Conservation (phyloP, 2,113 vertebrate genomes). For the Cinclus cinclus region DNA sequence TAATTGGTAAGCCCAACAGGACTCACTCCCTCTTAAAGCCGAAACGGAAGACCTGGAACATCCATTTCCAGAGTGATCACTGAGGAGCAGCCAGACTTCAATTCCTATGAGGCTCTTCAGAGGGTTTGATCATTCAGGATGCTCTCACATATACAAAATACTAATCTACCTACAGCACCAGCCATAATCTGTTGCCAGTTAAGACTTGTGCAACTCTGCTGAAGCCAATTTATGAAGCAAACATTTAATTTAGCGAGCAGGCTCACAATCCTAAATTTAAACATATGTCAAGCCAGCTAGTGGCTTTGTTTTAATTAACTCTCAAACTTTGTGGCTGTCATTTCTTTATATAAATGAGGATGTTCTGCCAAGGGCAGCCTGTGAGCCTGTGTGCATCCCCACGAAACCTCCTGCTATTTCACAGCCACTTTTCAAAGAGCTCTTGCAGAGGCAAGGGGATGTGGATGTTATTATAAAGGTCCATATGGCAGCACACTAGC, state of each 20-base stretch:
- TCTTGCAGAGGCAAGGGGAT: slow-evolving; percentile 18
- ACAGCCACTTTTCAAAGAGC: slow-evolving; percentile 6
- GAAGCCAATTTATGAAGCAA: slow-evolving; percentile 47
- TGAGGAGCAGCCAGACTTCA: not conserved
- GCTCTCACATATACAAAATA: not conserved
- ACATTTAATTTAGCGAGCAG: slow-evolving; percentile 54
- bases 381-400: not conserved
- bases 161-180: not conserved
- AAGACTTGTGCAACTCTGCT: not conserved
- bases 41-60: not conserved
- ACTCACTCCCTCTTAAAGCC: not conserved
- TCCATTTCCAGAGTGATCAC: not conserved
- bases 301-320: slow-evolving; percentile 64
- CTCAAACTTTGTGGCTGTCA: slow-evolving; percentile 43
- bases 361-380: slow-evolving; percentile 53
- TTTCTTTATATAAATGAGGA: slow-evolving; percentile 43
- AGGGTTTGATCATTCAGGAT: not conserved
- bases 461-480: slow-evolving; percentile 21
- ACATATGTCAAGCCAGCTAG: slow-evolving; percentile 52
- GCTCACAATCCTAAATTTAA: slow-evolving; percentile 54
- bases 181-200: not conserved
- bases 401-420: slow-evolving; percentile 6
- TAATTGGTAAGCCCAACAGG: not conserved
- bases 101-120: not conserved
- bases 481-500: not conserved